phyloP scores from a whole-genome alignment of 2,113 vertebrate genomes.

The Erythrocercus mccallii region DNA sequence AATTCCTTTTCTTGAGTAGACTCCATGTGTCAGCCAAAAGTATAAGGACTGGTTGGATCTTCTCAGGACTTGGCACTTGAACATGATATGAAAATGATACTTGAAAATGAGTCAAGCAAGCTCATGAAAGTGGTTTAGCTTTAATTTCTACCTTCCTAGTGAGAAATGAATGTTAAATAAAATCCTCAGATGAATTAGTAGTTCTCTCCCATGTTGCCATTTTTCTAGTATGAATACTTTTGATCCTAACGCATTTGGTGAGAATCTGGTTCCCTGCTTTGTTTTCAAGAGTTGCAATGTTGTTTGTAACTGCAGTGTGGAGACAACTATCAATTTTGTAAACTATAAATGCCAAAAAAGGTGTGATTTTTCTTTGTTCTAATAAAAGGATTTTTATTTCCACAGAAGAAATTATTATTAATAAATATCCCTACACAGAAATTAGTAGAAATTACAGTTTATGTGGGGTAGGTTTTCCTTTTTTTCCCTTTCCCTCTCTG shows the following conservation, averaged over 20 bases:
- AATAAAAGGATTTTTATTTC: neutral
- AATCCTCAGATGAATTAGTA: neutral
- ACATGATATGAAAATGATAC: neutral
- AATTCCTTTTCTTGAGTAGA: neutral
- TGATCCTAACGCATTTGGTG: neutral
- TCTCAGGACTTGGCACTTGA: neutral
- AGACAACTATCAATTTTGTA: neutral
- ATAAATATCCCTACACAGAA: neutral
- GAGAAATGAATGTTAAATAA: neutral
- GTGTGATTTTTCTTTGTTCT: neutral
- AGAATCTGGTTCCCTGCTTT: neutral
- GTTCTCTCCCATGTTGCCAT: neutral
- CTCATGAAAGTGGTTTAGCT: neutral
- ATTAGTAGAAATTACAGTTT: neutral
- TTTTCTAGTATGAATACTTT: neutral
- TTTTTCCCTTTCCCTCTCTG: conserved; percentile 11
- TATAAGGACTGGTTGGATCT: neutral
- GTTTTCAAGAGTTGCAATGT: neutral
- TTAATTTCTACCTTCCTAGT: neutral
- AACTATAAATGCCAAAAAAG: neutral
- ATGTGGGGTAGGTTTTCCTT: conserved; percentile 2
- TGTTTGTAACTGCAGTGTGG: neutral
- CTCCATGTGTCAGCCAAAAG: neutral
- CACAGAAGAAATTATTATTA: neutral
- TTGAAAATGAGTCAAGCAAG: neutral